These are phyloP conservation scores for Coracopsis vasa DNA, from an alignment of 2,113 vertebrate genomes.

Conservation along the genomic window DNA sequence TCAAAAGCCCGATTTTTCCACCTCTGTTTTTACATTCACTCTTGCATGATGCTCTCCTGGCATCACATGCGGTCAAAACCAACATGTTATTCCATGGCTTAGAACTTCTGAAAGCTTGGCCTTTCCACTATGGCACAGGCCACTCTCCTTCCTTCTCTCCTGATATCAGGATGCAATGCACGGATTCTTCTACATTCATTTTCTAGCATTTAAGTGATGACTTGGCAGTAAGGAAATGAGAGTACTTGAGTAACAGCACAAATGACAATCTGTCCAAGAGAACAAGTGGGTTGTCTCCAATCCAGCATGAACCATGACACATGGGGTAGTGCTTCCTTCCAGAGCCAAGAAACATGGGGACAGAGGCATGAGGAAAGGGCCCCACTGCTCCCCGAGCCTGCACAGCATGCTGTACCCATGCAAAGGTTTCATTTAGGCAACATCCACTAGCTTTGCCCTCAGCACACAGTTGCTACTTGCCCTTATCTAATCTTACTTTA, in stretches of 20 bases:
- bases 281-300: neutral
- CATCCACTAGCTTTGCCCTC: neutral
- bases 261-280: neutral
- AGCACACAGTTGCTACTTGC: neutral
- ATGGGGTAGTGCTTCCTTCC: neutral
- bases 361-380: rapidly evolving
- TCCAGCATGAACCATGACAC: rapidly evolving
- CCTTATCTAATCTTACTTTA: constrained; percentile 41
- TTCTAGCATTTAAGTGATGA: neutral
- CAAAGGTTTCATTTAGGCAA: neutral
- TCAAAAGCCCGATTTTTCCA: neutral
- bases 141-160: neutral
- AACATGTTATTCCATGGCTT: neutral
- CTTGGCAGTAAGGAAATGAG: neutral
- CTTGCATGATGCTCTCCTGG: neutral
- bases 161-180: neutral
- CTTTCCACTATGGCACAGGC: neutral
- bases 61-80: neutral
- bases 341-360: neutral
- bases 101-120: neutral
- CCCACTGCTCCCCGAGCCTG: neutral
- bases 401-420: rapidly evolving
- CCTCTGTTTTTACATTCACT: neutral
- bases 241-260: neutral
- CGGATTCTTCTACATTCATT: neutral